Percentiles rank a stretch among this genome's conserved stretches.
phyloP scores from a whole-genome alignment of 1,140 invertebrate genomes.

The Drosophila fuyamai region DNA sequence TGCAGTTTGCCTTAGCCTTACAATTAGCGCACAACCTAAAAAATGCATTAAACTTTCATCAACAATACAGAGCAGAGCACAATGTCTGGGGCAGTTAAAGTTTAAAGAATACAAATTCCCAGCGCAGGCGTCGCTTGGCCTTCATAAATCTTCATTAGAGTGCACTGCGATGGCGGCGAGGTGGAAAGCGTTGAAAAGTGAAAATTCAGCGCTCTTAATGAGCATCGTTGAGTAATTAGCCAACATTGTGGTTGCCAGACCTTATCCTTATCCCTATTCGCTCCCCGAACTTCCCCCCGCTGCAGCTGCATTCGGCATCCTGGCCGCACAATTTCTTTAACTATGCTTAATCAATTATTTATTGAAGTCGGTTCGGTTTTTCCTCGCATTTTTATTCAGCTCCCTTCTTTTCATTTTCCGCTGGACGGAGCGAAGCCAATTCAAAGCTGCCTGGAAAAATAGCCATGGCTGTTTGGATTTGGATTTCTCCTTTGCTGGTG shows the following conservation, averaged over 20 bases:
- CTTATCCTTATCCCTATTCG: constrained; percentile 6
- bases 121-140: constrained; percentile 41
- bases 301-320: constrained; percentile 12
- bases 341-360: constrained; percentile 77
- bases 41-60: constrained; percentile 78
- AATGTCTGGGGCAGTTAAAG: constrained; percentile 50
- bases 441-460: constrained; percentile 44
- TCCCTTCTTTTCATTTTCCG: neutral
- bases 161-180: constrained; percentile 31
- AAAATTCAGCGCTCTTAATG: constrained; percentile 80
- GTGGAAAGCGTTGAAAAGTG: constrained; percentile 79
- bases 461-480: constrained; percentile 50
- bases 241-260: constrained; percentile 71
- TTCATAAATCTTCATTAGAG: constrained; percentile 81
- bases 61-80: constrained; percentile 43
- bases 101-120: constrained; percentile 62
- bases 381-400: constrained; percentile 9
- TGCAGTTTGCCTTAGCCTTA: constrained; percentile 72
- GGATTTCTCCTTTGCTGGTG: constrained; percentile 19
- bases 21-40: constrained; percentile 72
- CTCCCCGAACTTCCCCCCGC: neutral
- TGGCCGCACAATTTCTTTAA: constrained; percentile 50
- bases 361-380: constrained; percentile 63
- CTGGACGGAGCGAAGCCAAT: constrained; percentile 23
- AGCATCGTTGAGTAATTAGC: constrained; percentile 80